Conservation (phyloP, 1,140 invertebrate genomes). For the Drosophila navojoa region DNA sequence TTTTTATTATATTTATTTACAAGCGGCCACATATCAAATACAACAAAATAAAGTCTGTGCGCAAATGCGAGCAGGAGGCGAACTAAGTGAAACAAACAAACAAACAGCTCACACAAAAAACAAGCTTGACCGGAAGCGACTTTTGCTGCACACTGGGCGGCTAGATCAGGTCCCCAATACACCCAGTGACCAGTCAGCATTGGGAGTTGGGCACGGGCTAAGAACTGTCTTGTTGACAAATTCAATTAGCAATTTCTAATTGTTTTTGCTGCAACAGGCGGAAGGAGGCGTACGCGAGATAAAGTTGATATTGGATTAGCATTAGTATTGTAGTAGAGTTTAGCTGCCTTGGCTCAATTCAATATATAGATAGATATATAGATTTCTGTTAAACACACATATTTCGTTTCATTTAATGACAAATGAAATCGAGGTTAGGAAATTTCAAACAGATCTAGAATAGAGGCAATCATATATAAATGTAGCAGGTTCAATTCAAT, state of each 20-base stretch:
- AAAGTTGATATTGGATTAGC: no score
- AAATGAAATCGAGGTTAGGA: no score
- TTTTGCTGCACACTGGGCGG: slow-evolving; percentile 65
- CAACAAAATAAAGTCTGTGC: slow-evolving; percentile 41
- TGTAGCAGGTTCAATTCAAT: no score
- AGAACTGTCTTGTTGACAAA: slow-evolving; percentile 9
- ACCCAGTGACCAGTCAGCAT: slow-evolving; percentile 17
- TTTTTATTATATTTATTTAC: slow-evolving; percentile 65
- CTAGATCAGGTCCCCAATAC: slow-evolving; percentile 21
- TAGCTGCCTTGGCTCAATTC: no score
- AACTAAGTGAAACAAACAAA: slow-evolving; percentile 27
- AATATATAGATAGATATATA: no score
- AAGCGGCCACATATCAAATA: slow-evolving; percentile 24
- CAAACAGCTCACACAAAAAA: slow-evolving; percentile 21
- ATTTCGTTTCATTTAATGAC: no score
- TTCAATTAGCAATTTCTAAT: not conserved
- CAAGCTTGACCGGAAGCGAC: slow-evolving; percentile 72
- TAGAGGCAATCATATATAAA: no score
- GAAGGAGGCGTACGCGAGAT: no score
- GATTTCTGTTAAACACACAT: no score
- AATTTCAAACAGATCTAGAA: no score
- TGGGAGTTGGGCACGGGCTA: slow-evolving; percentile 29
- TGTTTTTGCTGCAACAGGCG: no score
- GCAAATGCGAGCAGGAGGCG: slow-evolving; percentile 74
- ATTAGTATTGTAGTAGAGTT: no score